Percentiles rank a stretch among this genome's conserved stretches.
These are phyloP conservation scores for Phataginus tetradactyla DNA, from an alignment of 2,797 vertebrate genomes.

Conservation along the genomic window DNA sequence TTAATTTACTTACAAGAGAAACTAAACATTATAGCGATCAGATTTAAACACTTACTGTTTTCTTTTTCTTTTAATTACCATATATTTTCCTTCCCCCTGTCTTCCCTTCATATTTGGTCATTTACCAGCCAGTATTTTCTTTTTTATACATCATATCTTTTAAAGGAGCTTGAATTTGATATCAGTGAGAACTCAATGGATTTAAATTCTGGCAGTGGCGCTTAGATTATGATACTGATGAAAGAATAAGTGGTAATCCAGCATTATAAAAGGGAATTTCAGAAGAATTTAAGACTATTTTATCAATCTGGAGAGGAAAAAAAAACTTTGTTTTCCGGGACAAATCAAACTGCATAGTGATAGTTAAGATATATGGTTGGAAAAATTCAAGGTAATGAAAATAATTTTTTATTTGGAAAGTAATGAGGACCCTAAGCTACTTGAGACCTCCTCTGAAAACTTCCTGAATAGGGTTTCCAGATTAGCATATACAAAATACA, in stretches of 20 bases:
- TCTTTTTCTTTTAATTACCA: slow-evolving; percentile 37
- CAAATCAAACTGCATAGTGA: neutral
- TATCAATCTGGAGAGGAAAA: neutral
- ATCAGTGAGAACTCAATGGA: neutral
- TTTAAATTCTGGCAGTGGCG: neutral
- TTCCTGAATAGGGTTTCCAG: neutral
- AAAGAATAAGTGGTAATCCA: neutral
- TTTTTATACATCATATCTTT: neutral
- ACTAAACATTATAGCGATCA: slow-evolving; percentile 37
- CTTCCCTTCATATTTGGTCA: neutral
- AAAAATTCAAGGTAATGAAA: neutral
- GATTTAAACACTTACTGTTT: slow-evolving; percentile 34
- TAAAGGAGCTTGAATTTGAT: neutral
- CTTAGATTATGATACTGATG: slow-evolving; percentile 29
- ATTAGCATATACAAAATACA: slow-evolving; percentile 26
- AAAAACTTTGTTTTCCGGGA: neutral
- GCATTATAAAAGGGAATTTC: neutral
- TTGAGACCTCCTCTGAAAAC: neutral
- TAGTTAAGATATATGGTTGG: neutral
- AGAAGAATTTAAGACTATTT: slow-evolving; percentile 38
- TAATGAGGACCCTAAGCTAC: neutral
- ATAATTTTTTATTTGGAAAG: slow-evolving; percentile 36
- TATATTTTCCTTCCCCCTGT: slow-evolving; percentile 15
- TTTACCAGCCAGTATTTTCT: slow-evolving; percentile 36
- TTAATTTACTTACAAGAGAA: slow-evolving; percentile 70